These are phyloP conservation scores for Myocastor coypus DNA, from an alignment of 2,113 vertebrate genomes.

Conservation along the genomic window DNA sequence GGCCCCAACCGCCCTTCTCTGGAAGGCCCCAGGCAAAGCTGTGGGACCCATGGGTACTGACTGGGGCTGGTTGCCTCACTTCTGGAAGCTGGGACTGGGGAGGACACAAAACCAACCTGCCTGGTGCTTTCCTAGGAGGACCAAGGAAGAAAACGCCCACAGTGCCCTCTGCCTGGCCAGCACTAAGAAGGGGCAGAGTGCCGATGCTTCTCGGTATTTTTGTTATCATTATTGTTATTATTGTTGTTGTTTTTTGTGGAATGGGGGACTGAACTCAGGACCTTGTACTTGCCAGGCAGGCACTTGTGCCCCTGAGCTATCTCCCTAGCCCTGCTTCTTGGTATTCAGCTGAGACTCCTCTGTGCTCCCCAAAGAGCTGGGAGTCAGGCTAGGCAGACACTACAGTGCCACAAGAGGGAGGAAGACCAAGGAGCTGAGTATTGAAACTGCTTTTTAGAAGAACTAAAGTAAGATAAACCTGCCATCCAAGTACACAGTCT, in stretches of 20 bases:
- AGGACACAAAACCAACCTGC: not conserved
- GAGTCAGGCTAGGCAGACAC: conserved; percentile 44
- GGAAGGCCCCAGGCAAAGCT: not conserved
- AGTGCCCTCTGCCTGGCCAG: not conserved
- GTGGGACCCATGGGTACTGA: not conserved
- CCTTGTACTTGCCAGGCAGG: too few species aligned
- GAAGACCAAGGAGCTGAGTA: conserved; percentile 2
- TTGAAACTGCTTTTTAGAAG: conserved; percentile 67
- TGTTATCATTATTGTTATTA: too few species aligned
- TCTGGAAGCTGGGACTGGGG: not conserved
- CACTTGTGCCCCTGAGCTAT: too few species aligned
- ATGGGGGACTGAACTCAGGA: too few species aligned
- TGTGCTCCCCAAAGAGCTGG: conserved; percentile 49
- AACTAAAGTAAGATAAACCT: conserved; percentile 76
- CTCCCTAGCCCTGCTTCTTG: not conserved
- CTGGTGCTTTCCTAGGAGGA: not conserved
- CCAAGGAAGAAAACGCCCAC: not conserved
- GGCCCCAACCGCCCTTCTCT: not conserved
- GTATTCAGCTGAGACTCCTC: not conserved
- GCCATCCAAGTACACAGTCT: conserved; percentile 35
- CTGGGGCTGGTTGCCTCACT: not conserved
- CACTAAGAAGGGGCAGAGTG: not conserved
- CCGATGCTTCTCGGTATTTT: not conserved
- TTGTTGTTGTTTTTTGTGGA: too few species aligned
- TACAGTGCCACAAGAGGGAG: conserved; percentile 51